Evolutionary conservation across 35 echinoderm and acorn worm genomes (phyloP), one percentile per base, ranked within the genome.

Genomic region (Ptychodera flava): DNA sequence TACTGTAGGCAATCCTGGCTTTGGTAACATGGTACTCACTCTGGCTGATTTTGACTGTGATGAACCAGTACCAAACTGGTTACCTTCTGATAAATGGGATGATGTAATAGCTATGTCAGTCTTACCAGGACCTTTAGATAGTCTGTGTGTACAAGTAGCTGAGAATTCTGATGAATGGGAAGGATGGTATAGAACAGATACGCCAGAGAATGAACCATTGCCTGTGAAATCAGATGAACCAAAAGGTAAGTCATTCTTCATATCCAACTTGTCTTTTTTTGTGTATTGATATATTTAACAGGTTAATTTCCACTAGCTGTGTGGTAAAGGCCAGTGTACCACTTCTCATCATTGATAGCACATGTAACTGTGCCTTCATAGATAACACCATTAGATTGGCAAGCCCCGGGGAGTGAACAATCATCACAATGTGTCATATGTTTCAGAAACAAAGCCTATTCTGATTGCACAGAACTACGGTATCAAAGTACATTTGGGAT

Each of bases 11-110:
- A 99, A 94, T 76, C 92, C 96, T 38, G 96, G 96, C 12, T 86
- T 99, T 30, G 96, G 93, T 15, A 94, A 81, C 81, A 99, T 99
- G 96, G 92, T 94, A 80, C 85, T 99, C 0, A 79, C 90, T 28
- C 38, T 99, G 34, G 81, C 78, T n/a, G 96, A 99, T 80, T 99
- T 99, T 94, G 96, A 94, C 29, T 92, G 90, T 77, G 93, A 99
- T 78, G 85, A 90, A 30, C 79, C 81, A n/a, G 36, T 85, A 16
- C 96, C 96, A 16, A 28, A 64, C 31, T 99, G 94, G 87, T 85
- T 99, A 1, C 87, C 96, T 0, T 27, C 38, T 32, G 90, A 92
- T 35, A 92, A 99, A 38, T 99, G 96, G 96, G 96, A 99, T 37
- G 96, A 99, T 36, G 77, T 99, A 22, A 82, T 99, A 35, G 96